Conservation (phyloP, 2,888 invertebrate genomes). For the Harpagoxenus sublaevis region DNA sequence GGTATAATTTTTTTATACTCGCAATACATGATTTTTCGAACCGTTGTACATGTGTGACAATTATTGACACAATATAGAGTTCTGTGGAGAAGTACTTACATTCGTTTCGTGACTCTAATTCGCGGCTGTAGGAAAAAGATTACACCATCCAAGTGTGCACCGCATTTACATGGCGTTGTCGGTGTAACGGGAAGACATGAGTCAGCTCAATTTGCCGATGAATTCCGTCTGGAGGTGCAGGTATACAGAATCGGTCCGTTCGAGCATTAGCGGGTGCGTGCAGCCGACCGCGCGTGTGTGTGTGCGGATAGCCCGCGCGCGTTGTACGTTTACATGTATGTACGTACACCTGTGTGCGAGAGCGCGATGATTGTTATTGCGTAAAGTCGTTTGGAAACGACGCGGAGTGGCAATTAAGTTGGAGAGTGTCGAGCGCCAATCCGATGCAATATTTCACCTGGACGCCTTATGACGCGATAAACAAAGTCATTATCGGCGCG, state of each 20-base stretch:
- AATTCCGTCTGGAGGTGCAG: constrained; percentile 59
- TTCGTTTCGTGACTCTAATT: constrained; percentile 35
- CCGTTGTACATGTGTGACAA: neutral
- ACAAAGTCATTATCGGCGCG: constrained; percentile 82
- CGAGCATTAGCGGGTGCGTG: constrained; percentile 61
- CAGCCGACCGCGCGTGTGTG: neutral
- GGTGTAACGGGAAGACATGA: constrained; percentile 82
- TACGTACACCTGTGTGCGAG: constrained; percentile 47
- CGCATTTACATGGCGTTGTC: constrained; percentile 60
- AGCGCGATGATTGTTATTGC: constrained; percentile 75
- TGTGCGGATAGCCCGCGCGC: constrained; percentile 51
- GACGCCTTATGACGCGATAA: constrained; percentile 80
- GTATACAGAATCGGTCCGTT: constrained; percentile 65
- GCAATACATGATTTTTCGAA: neutral
- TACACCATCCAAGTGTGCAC: constrained; percentile 22
- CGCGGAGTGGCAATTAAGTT: constrained; percentile 68
- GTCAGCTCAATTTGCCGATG: constrained; percentile 79
- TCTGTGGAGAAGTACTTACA: neutral
- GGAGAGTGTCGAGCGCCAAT: constrained; percentile 60
- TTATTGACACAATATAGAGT: neutral
- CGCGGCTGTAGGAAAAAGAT: constrained; percentile 21
- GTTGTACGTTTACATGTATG: constrained; percentile 50
- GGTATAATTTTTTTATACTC: neutral
- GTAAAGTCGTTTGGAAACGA: constrained; percentile 74
- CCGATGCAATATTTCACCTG: constrained; percentile 81